phyloP scores from a whole-genome alignment of 1,140 invertebrate species.

The Nylanderia fulva region DNA sequence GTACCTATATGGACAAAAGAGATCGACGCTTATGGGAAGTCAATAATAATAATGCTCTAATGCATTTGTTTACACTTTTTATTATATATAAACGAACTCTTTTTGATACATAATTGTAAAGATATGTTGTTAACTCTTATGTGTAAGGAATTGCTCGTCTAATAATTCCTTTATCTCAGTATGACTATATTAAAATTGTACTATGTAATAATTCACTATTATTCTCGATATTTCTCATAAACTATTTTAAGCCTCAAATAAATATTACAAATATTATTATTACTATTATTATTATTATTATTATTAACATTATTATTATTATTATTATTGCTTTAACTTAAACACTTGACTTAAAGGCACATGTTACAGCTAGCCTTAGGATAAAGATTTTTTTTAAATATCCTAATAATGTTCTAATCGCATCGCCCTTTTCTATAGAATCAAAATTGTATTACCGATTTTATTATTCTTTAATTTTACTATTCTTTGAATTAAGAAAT shows the following conservation, averaged over 20 bases:
- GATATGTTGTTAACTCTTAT: constrained; percentile 42
- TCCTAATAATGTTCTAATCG: constrained; percentile 9
- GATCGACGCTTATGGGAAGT: neutral
- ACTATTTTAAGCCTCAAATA: constrained; percentile 19
- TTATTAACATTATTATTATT: constrained; percentile 35
- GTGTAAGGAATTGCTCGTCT: constrained; percentile 23
- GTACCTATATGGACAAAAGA: neutral
- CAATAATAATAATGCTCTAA: neutral
- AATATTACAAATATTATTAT: constrained; percentile 24
- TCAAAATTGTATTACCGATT: constrained; percentile 17
- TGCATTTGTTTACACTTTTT: constrained; percentile 62
- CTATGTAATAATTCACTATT: constrained; percentile 17
- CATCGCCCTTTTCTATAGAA: constrained; percentile 20
- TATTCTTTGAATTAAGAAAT: constrained; percentile 18
- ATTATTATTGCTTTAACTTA: constrained; percentile 42
- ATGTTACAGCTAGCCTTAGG: constrained; percentile 42
- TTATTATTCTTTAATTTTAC: neutral
- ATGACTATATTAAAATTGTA: constrained; percentile 47
- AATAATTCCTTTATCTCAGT: constrained; percentile 26
- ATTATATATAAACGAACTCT: constrained; percentile 73
- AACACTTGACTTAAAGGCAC: constrained; percentile 28
- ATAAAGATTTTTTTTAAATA: constrained; percentile 23
- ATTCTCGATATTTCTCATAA: constrained; percentile 16
- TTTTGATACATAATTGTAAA: constrained; percentile 62
- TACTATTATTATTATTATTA: constrained; percentile 45